phyloP scores from a whole-genome alignment of 2,113 vertebrate genomes.

The Smithornis capensis region DNA sequence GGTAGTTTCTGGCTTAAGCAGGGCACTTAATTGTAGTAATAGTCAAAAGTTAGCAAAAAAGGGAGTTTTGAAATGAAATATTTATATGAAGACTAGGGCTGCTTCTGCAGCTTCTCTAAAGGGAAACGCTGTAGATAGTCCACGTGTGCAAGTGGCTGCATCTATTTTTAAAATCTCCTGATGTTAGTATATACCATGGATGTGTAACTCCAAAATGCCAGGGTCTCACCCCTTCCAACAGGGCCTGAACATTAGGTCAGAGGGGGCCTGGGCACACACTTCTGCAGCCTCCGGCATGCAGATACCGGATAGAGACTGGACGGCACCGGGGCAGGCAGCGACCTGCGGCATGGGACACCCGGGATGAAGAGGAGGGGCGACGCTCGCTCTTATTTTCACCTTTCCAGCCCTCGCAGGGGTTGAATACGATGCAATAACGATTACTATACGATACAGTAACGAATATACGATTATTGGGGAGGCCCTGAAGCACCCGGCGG shows the following conservation, averaged over 20 bases:
- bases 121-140: background rate
- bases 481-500: too few relatives aligned
- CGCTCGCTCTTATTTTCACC: too few relatives aligned
- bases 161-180: background rate
- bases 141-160: rapidly evolving
- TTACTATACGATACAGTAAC: rapidly evolving
- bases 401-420: background rate
- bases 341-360: background rate
- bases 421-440: rapidly evolving
- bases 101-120: background rate
- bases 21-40: background rate
- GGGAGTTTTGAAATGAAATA: background rate
- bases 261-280: rapidly evolving
- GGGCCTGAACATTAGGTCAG: background rate
- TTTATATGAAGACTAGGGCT: background rate
- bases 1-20: background rate
- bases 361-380: background rate
- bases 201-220: background rate
- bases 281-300: background rate
- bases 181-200: too few relatives aligned
- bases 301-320: rapidly evolving
- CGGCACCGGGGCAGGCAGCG: background rate
- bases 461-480: rapidly evolving
- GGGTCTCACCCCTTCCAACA: background rate
- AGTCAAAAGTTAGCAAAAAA: background rate